Base-by-base conservation (phyloP, 92 coral and sea anemone genomes). In the Porites rus region DNA sequence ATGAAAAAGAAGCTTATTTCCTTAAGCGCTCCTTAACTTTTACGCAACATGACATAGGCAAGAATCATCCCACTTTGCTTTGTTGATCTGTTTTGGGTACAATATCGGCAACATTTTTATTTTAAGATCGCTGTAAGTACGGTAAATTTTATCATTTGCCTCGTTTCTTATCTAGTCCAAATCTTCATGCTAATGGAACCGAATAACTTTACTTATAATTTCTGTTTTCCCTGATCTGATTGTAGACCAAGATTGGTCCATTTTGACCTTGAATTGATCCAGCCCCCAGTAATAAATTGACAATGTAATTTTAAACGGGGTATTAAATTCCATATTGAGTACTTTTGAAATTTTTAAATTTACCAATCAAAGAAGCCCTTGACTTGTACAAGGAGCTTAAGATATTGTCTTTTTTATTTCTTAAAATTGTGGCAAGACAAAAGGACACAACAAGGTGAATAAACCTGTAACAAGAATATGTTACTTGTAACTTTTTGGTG, bases 31-130 rank as follows among this genome's bases (percentile, higher is more conserved):
- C 54, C 52, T 13, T 69, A 10, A 43, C 10, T 17, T 46, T 72
- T 18, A 6, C 54, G 4, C 10, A 50, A 1, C 14, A 16, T 62
- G n/a, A 17, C 22, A 1, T 16, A 13, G 4, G 75, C 21, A 20
- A 51, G 56, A 73, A 73, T 38, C 46, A 46, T 7, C 6, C 17
- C 8, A 73, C 7, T 20, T 54, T 16, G 2, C 6, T 53, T 51
- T 52, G 17, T 51, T 52, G 38, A 53, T 10, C 19, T 74, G 46
- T 38, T 38, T 74, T 22, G 38, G 53, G 43, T 77, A 13, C 21
- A 64, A 67, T 74, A 8, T 74, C 16, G 13, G 38, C 16, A 66
- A 88, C 46, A 81, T 63, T 38, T 58, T 62, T 73, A 52, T 80
- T 80, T 74, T 21, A 62, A 43, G 62, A 16, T 21, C 25, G 74